Evolutionary conservation across 2,113 vertebrate genomes (phyloP).

Genomic region (Peromyscus californicus): DNA sequence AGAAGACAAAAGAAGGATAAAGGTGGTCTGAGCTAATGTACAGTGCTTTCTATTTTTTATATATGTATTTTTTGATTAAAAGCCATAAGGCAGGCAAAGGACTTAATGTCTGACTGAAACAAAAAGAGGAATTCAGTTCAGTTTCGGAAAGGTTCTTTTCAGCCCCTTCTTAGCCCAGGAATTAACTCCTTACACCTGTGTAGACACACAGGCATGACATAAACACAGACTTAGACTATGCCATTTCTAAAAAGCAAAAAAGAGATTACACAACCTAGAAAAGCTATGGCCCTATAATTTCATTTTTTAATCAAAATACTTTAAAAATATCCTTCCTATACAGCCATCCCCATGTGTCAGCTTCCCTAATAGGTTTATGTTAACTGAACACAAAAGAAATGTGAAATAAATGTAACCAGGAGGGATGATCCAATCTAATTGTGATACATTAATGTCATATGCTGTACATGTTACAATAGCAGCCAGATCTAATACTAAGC

Average conservation of each 20-base stretch:
- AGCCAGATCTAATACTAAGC: conserved; percentile 92
- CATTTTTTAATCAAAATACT: conserved; percentile 89
- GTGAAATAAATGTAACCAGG: conserved; percentile 97
- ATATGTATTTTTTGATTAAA: conserved; percentile 43
- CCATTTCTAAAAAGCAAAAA: conserved; percentile 86
- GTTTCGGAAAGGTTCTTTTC: conserved; percentile 28
- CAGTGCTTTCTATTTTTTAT: conserved; percentile 26
- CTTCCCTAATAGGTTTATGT: conserved; percentile 91
- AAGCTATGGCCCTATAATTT: conserved; percentile 88
- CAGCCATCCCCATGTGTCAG: conserved; percentile 90
- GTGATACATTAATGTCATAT: conserved; percentile 97
- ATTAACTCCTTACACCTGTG: conserved; percentile 1
- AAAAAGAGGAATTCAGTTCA: conserved; percentile 44
- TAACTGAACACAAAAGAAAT: conserved; percentile 97
- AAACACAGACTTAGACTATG: conserved; percentile 80
- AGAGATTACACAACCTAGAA: conserved; percentile 83
- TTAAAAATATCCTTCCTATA: conserved; percentile 92
- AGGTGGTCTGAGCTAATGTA: neutral
- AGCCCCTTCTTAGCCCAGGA: conserved; percentile 32
- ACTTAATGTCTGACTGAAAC: conserved; percentile 43
- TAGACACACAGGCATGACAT: conserved; percentile 60
- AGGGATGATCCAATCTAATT: conserved; percentile 97
- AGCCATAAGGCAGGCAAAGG: neutral
- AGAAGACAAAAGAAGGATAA: conserved; percentile 38
- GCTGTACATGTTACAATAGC: conserved; percentile 92